phyloP scores from a whole-genome alignment of 1,140 invertebrate genomes.

The Dreissena polymorpha region DNA sequence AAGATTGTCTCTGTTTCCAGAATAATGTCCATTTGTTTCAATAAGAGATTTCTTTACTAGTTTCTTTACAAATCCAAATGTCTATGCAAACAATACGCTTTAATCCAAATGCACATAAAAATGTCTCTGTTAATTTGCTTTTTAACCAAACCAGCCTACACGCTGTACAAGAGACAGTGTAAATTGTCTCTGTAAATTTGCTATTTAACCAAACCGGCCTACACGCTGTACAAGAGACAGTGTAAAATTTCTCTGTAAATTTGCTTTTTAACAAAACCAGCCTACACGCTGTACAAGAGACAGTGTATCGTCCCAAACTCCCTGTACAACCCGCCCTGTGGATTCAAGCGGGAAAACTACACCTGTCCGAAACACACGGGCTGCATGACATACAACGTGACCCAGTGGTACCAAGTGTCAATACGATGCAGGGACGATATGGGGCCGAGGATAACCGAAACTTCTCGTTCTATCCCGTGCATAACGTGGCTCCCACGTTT shows the following conservation, averaged over 20 bases:
- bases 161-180: background rate
- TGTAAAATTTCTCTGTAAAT: no score
- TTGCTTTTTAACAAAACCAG: background rate
- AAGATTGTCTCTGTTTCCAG: no score
- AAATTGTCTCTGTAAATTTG: no score
- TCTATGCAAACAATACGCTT: no score
- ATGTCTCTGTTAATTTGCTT: no score
- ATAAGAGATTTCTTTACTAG: no score
- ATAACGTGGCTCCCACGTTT: background rate
- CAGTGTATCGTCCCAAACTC: background rate
- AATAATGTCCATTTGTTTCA: no score
- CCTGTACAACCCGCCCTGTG: background rate
- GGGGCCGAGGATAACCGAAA: background rate
- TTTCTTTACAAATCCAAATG: no score
- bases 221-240: background rate
- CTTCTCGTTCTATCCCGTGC: background rate
- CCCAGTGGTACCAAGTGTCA: background rate
- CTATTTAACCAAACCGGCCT: no score
- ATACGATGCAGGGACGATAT: background rate
- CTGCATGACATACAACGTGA: slow-evolving; percentile 8
- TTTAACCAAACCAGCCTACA: background rate
- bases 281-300: background rate
- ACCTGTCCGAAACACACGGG: slow-evolving; percentile 2
- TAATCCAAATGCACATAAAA: no score
- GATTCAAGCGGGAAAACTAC: background rate